A percentile compares a stretch with the other conserved stretches of the same genome.
Conservation (phyloP, 1,140 invertebrate species). For the Pseudomyrmex concolor region DNA sequence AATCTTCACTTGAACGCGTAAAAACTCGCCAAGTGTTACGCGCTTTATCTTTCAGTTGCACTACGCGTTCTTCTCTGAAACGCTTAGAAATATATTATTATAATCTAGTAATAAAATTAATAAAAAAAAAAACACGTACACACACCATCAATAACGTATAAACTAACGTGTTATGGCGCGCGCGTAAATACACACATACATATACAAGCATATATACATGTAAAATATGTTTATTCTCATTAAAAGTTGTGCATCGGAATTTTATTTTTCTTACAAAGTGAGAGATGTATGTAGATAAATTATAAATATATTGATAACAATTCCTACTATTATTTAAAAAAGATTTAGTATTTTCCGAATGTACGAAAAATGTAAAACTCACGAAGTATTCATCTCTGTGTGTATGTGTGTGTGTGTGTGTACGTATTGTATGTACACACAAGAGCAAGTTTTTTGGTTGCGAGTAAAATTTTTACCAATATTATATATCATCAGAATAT, state of each 20-base stretch:
- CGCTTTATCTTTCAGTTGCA: background rate
- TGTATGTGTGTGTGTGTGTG: too few relatives aligned
- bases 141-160: too few relatives aligned
- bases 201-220: background rate
- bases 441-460: conserved; percentile 14
- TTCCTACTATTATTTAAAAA: background rate
- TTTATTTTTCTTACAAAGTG: background rate
- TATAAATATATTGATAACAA: background rate
- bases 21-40: conserved; percentile 70
- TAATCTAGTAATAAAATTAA: background rate
- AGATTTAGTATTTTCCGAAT: conserved; percentile 27
- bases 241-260: conserved; percentile 18
- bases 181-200: too few relatives aligned
- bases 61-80: background rate
- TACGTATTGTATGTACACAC: background rate
- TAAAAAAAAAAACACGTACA: too few relatives aligned
- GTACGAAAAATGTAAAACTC: conserved; percentile 17
- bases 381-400: background rate
- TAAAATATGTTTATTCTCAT: conserved; percentile 16
- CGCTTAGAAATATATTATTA: conserved; percentile 10
- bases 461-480: conserved; percentile 27
- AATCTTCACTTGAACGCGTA: conserved; percentile 75
- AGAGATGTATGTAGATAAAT: background rate
- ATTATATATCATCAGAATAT: conserved; percentile 40
- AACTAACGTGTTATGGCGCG: too few relatives aligned